phyloP scores from a whole-genome alignment of 2,113 vertebrate species.

The Lophura nycthemera region DNA sequence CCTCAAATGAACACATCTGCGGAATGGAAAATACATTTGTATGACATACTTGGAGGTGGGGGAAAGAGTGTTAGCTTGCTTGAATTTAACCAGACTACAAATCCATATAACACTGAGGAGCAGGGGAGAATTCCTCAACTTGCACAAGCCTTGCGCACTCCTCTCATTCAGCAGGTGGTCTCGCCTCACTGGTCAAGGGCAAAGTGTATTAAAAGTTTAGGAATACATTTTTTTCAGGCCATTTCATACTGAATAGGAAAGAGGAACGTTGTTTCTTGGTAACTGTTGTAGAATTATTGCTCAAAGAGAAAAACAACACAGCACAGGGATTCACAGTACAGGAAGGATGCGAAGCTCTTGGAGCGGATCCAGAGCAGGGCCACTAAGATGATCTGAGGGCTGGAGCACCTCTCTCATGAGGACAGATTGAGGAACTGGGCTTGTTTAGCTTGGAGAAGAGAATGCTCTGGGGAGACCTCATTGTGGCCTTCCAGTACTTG shows the following conservation, averaged over 20 bases:
- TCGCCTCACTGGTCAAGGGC: neutral
- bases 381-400: too few species aligned
- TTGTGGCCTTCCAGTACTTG: too few species aligned
- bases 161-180: neutral
- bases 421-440: too few species aligned
- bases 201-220: neutral
- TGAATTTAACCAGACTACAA: neutral
- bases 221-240: neutral
- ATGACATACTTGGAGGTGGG: neutral
- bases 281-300: too few species aligned
- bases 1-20: neutral
- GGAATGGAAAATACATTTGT: neutral
- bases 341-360: too few species aligned
- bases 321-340: neutral
- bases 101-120: fast-evolving
- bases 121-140: neutral
- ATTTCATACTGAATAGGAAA: neutral
- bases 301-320: neutral
- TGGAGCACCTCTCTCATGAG: too few species aligned
- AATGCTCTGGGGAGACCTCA: too few species aligned
- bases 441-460: too few species aligned
- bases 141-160: fast-evolving
- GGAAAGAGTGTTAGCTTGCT: neutral
- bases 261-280: neutral
- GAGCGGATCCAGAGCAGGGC: too few species aligned